Base-by-base conservation (phyloP, 2,797 vertebrate species). In the Platyrinchus mystaceus region DNA sequence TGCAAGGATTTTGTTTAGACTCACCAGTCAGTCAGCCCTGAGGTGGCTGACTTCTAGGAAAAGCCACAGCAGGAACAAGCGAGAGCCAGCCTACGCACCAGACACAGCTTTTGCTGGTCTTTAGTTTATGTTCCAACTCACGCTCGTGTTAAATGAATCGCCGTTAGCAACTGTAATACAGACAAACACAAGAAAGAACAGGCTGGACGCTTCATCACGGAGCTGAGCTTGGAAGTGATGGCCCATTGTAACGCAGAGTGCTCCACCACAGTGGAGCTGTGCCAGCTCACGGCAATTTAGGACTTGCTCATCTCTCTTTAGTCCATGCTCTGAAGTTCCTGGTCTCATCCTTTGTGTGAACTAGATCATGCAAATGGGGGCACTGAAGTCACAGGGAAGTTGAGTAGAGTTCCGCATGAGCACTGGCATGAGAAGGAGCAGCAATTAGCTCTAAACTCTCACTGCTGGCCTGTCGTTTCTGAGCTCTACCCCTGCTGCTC, bases 401-500 rank as follows among this genome's bases (percentile, higher is more conserved):
- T 4, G 20, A 81, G 39, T 41, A 46, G 64, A 34, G 73, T 62
- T 84, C 80, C 1, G 5, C 50, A n/a, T 6, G 13, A 84, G 74
- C 44, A 46, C 66, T 3, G 9, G 41, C 2, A 12, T 63, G 49
- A 92, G 74, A 74, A 90, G 74, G 59, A 93, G 77, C 60, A 76
- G 94, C 60, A 92, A 71, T 92, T 89, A 94, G 55, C 79, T 88
- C 50, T 34, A 26, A 92, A 90, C 62, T 89, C 78, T 16, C 60
- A 62, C 76, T 9, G 47, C n/a, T 3, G 4, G 49, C 16, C 71
- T 83, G 68, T 60, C 11, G 0, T 59, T 90, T 56, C 78, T 10
- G 15, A 85, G 44, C 62, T 89, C 36, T 66, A 22, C 34, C 27
- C 74, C 64, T 79, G 53, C 81, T 91, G 74, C 81, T 90, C 77